Evolutionary conservation across 2,113 vertebrate genomes (phyloP).

Genomic region (Cairina moschata): DNA sequence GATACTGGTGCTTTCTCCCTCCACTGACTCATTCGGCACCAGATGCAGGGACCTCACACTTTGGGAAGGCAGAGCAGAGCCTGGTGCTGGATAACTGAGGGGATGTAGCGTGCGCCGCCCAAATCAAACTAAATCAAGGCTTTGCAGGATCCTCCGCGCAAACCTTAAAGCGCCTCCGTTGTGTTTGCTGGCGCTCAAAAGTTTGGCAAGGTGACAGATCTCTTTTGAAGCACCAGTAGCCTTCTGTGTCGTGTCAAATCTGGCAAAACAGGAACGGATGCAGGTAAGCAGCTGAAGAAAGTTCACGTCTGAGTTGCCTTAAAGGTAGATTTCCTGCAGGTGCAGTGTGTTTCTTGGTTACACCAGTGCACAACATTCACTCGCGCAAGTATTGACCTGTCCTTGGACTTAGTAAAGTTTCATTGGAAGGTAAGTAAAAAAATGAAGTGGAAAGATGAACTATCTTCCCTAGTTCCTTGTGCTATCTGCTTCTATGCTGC

Average conservation of each 20-base stretch:
- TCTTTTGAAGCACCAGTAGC: conserved; percentile 15
- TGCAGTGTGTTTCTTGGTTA: conserved; percentile 21
- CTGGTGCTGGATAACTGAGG: background rate
- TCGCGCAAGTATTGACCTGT: background rate
- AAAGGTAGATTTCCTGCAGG: conserved; percentile 7
- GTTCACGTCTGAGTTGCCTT: background rate
- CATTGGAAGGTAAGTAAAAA: background rate
- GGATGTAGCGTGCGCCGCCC: background rate
- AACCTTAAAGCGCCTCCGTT: background rate
- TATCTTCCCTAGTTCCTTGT: background rate
- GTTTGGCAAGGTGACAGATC: conserved; percentile 34
- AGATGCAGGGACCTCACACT: conserved; percentile 4
- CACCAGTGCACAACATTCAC: background rate
- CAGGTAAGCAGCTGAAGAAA: conserved; percentile 59
- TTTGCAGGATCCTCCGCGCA: background rate
- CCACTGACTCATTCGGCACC: background rate
- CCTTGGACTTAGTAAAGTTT: conserved; percentile 37
- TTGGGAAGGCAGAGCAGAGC: background rate
- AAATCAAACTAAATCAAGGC: rapidly evolving
- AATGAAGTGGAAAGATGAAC: background rate
- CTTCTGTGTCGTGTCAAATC: conserved; percentile 13
- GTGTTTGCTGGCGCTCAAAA: background rate
- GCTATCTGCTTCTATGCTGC: background rate
- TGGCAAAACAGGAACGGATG: background rate
- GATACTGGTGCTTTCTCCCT: conserved; percentile 64